A percentile compares a stretch with the other conserved stretches of the same genome.
These are phyloP conservation scores for Actinia equina DNA, from an alignment of 64 coral and sea anemone genomes.

Conservation along the genomic window DNA sequence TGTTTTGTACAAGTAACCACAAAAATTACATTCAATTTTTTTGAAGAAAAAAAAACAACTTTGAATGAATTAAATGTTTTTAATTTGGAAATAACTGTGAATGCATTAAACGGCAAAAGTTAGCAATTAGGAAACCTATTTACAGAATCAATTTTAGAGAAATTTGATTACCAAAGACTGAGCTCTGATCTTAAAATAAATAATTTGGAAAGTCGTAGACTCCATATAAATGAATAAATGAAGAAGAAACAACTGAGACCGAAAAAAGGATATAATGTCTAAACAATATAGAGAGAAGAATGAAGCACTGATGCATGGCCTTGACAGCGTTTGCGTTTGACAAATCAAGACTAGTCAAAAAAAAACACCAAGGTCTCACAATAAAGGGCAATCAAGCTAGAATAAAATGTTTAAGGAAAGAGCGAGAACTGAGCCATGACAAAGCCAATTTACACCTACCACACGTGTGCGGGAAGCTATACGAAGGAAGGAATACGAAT, in stretches of 20 bases:
- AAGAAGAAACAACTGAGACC: neutral
- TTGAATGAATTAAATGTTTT: neutral
- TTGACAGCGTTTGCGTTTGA: neutral
- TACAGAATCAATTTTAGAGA: neutral
- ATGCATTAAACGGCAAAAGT: neutral
- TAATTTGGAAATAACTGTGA: neutral
- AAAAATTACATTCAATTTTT: neutral
- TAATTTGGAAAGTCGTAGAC: neutral
- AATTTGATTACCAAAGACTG: no score
- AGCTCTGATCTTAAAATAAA: no score
- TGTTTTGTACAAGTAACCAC: no score
- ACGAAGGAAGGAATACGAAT: no score
- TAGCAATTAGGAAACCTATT: neutral
- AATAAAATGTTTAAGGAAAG: neutral
- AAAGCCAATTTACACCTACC: conserved; percentile 27
- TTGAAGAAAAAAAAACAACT: neutral
- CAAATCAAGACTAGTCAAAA: neutral
- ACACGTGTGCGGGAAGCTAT: conserved; percentile 7
- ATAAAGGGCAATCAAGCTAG: neutral
- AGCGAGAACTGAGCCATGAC: neutral
- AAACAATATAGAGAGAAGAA: neutral
- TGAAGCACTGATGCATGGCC: neutral
- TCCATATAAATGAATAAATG: neutral
- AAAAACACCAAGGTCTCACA: neutral
- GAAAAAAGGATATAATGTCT: neutral